Evolutionary conservation across 2,113 vertebrate genomes (phyloP), one percentile per base, ranked within the genome.

Genomic region (Hemichromis elongatus): DNA sequence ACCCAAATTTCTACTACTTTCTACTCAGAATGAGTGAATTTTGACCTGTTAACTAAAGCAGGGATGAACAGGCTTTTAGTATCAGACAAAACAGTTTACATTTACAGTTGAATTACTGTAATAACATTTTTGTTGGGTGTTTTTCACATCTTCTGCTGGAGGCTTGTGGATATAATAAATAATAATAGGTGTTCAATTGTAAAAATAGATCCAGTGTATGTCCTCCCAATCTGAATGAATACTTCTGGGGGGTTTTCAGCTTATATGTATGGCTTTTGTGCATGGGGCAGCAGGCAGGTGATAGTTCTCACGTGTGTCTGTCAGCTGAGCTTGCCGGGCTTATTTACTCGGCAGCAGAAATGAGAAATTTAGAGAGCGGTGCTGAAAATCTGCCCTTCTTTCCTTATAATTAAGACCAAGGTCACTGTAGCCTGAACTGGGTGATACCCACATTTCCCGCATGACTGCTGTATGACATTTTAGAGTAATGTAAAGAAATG

Each of bases 301-400:
- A 88, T 77, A 92, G 85, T 94, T 96, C 91, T 96, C 81, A 79
- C 84, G 87, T 90, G 89, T 95, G 91, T 84, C 81, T 93, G 94
- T 92, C 88, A 89, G 90, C 79, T 86, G 82, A 86, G 83, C 81
- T 83, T 18, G 77, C 86, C 1, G 57, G 42, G 79, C 47, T 68
- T 92, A 79, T 94, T 94, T 86, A 79, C 91, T 56, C 21, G 1
- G 54, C 88, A 53, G 68, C 77, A 77, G 82, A 81, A 84, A 78
- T 86, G 88, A 90, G 83, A 90, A 84, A 81, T 92, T 90, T 90
- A 54, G 86, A 87, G 88, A 87, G 59, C 26, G 30, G 33, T 47
- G 61, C 85, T 88, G 81, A 93, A 63, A 91, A 86, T 88, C 80
- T 53, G 68, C 56, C 82, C 21, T 26, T 37, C 55, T 57, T 63